Evolutionary conservation across 1,140 invertebrate species (phyloP).

Genomic region (Caenorhabditis latens): DNA sequence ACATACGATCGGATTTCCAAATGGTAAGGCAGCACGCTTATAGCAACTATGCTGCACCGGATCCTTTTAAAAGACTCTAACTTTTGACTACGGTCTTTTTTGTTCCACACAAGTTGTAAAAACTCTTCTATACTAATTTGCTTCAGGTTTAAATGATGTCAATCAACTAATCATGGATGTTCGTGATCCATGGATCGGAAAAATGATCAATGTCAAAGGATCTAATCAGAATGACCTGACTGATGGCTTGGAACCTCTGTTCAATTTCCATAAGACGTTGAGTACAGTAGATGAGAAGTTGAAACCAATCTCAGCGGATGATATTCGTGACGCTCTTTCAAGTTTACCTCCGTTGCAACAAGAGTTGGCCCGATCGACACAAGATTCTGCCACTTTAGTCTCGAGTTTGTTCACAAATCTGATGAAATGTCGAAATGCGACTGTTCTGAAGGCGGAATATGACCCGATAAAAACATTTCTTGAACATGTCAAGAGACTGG

Average conservation of each 20-base stretch:
- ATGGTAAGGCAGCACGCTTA: no score
- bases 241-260: neutral
- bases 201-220: neutral
- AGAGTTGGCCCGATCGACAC: neutral
- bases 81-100: no score
- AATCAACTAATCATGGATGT: neutral
- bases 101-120: no score
- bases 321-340: neutral
- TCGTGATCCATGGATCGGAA: neutral
- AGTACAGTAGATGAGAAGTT: neutral
- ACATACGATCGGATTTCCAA: neutral
- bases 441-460: no score
- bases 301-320: neutral
- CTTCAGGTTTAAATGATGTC: neutral
- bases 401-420: no score
- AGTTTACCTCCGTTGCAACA: neutral
- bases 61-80: no score
- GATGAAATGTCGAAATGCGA: no score
- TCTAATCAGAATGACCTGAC: neutral
- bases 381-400: neutral
- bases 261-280: neutral
- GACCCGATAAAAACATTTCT: no score
- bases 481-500: no score
- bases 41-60: no score
- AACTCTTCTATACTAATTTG: no score